These are phyloP conservation scores for Pinna nobilis DNA, from an alignment of 1,140 invertebrate species.

Conservation along the genomic window DNA sequence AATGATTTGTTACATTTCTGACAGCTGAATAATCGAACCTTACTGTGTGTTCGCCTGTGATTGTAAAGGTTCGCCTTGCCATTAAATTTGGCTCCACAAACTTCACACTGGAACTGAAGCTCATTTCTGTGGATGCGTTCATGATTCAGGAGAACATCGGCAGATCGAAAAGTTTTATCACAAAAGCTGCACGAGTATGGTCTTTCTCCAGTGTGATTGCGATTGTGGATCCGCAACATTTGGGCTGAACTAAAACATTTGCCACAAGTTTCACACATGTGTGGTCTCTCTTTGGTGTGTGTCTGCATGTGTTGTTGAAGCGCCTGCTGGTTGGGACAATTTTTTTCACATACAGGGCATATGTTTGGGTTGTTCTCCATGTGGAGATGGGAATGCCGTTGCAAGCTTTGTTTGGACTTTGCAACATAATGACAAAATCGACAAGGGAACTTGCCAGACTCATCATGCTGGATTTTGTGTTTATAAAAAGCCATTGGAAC, in stretches of 20 bases:
- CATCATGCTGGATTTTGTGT: too few species aligned
- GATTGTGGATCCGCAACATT: not conserved
- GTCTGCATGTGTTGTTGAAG: conserved; percentile 11
- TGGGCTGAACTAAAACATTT: not conserved
- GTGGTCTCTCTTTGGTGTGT: conserved; percentile 10
- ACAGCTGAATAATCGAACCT: too few species aligned
- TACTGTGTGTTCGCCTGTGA: too few species aligned
- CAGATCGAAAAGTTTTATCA: conserved; percentile 1
- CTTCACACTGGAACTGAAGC: conserved; percentile 76
- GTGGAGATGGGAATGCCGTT: not conserved
- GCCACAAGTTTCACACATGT: not conserved
- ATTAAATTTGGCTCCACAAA: conserved; percentile 46
- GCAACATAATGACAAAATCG: too few species aligned
- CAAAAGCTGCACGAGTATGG: conserved; percentile 16
- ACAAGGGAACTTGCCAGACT: too few species aligned
- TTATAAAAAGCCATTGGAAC: too few species aligned
- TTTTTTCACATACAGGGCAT: too few species aligned
- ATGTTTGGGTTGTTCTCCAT: too few species aligned
- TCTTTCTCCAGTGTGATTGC: not conserved
- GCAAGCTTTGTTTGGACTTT: too few species aligned
- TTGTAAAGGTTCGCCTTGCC: not conserved
- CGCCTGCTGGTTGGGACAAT: too few species aligned
- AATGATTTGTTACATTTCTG: too few species aligned
- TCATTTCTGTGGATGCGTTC: conserved; percentile 90
- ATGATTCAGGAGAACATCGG: conserved; percentile 81